Base-by-base conservation (phyloP, 92 coral and sea anemone genomes). In the Phymanthus crucifer region DNA sequence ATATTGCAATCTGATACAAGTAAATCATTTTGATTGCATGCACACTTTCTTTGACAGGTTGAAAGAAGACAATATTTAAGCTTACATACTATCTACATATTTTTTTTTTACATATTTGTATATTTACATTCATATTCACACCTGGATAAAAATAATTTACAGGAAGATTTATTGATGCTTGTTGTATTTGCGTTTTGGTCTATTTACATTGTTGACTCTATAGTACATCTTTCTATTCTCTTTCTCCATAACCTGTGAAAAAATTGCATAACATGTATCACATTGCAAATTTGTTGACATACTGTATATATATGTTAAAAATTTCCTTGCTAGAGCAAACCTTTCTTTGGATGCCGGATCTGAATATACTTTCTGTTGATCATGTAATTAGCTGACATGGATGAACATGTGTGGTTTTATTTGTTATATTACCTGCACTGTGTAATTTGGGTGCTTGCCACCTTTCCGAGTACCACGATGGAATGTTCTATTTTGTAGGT, bases 391-490 rank as follows among this genome's bases (percentile, higher is more conserved):
- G 31, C 36, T 18, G 36, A 34, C 70, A 65, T 50, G 16, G 57
- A 50, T 19, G 26, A 50, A 19, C 57, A 50, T 50, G 57, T 50
- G 57, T 6, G 26, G n/a, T 52, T 19, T 18, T 52, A 0, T 52
- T 21, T 52, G 9, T 18, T 31, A 66, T 66, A 50, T 72, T 31
- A 85, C 88, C 71, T 78, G 88, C 14, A n/a, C 52, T 4, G 88
- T 78, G 46, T 79, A 73, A 24, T 72, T 79, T 10, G 88, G 54
- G 2, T 64, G 18, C 64, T 67, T 19, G 14, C 88, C 80, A 61
- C 88, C 88, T 52, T 85, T 85, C 16, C 73, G 76, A 6, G 70
- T 77, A 19, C 69, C 61, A 18, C 61, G 61, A 23, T 52, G 61
- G 61, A 52, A 52, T 52, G 61, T 52, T 3, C 29, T 19, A 17